Base-by-base conservation (phyloP, 2,113 vertebrate genomes). In the Dipodomys merriami region DNA sequence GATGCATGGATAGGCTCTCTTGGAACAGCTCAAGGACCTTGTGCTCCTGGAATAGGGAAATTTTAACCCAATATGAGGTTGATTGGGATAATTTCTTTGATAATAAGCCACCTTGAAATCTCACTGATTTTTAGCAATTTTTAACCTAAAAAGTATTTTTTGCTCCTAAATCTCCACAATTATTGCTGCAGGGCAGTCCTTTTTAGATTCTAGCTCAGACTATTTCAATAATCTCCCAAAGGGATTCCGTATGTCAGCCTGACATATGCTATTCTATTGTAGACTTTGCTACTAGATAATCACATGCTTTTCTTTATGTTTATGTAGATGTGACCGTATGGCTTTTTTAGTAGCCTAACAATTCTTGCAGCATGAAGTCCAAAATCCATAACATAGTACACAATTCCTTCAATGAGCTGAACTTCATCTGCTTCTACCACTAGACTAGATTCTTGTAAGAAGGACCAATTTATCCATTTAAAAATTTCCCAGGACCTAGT, bases 111-210 rank as follows among this genome's bases (percentile, higher is more conserved):
- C 11, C 12, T 6, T 49, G 53, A 57, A 57, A 57, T 16, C 15
- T 57, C 53, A 29, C 25, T 29, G 22, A 76, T 46, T 76, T 85
- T 23, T 27, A 60, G 53, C 22, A 53, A 22, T 46, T 87, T 84
- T 79, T 90, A 96, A 44, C 13, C 12, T 95, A 39, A 29, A 53
- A 85, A 33, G 15, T 71, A 35, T 82, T 77, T 93, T 44, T 91
- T 57, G 83, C 30, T 74, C 1, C 20, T 83, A 27, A 18, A 10
- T 72, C 18, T 33, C 30, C 6, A 2, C 72, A 49, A 86, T 16
- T 82, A 13, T 16, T 60, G 33, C 35, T 46, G 18, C 16, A 49
- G 57, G 8, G 20, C 22, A 6, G 7, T 79, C 16, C 71, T 74
- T 49, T 5, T 64, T 77, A 53, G 44, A 13, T 74, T 62, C 73